phyloP scores from a whole-genome alignment of 1,140 invertebrate species.

The Aradophagus sp. region DNA sequence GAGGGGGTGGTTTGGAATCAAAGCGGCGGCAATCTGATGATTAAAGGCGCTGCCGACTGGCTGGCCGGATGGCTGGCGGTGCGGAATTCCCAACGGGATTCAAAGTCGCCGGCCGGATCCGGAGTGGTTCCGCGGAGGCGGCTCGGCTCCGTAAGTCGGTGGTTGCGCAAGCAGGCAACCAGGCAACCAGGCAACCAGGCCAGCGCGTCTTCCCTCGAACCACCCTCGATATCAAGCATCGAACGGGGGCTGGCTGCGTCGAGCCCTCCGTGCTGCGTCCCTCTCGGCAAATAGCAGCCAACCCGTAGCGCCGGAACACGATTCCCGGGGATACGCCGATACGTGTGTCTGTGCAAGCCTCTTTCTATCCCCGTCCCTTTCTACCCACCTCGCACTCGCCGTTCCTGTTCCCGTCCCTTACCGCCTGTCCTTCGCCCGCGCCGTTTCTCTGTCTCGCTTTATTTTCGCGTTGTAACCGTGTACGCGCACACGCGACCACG shows the following conservation, averaged over 20 bases:
- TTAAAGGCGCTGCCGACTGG: slow-evolving; percentile 69
- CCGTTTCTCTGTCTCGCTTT: no score
- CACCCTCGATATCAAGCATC: slow-evolving; percentile 64
- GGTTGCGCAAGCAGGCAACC: slow-evolving; percentile 43
- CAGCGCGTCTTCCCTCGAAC: slow-evolving; percentile 41
- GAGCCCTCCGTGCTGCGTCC: slow-evolving; percentile 66
- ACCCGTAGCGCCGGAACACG: slow-evolving; percentile 61
- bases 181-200: slow-evolving; percentile 44
- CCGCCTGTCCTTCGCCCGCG: no score
- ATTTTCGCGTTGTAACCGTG: no score
- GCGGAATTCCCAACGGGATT: slow-evolving; percentile 71
- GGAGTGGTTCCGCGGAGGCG: slow-evolving; percentile 31
- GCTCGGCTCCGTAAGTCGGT: slow-evolving; percentile 45
- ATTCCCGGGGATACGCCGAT: slow-evolving; percentile 57
- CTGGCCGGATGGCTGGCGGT: slow-evolving; percentile 60
- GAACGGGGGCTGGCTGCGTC: slow-evolving; percentile 59
- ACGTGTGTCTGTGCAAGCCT: no score
- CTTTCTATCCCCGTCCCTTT: no score
- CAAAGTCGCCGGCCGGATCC: slow-evolving; percentile 64
- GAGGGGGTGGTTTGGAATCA: slow-evolving; percentile 57
- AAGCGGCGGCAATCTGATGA: slow-evolving; percentile 71
- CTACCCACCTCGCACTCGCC: no score
- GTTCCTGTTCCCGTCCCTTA: no score
- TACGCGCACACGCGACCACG: no score
- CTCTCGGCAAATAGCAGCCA: slow-evolving; percentile 71